Percentiles rank a stretch among this genome's conserved stretches.
Conservation (phyloP, 2,888 invertebrate species). For the Criorhina ranunculi region DNA sequence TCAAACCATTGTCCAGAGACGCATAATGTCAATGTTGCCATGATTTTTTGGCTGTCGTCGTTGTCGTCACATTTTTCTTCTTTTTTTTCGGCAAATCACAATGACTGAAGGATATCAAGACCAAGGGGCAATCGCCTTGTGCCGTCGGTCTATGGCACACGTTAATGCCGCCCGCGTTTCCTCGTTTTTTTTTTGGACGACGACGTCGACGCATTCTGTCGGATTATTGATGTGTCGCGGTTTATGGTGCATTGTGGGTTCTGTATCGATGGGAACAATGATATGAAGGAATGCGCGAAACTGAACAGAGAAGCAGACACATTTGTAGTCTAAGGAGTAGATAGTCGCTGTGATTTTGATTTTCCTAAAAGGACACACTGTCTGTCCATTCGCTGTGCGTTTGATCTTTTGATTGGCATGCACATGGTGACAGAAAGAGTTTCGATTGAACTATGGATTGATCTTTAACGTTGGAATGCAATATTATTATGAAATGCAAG, state of each 20-base stretch:
- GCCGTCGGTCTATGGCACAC: constrained; percentile 64
- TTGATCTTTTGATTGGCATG: constrained; percentile 76
- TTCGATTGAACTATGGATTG: constrained; percentile 24
- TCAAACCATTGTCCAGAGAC: constrained; percentile 71
- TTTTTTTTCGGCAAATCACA: constrained; percentile 64
- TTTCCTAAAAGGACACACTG: constrained; percentile 60
- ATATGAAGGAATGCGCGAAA: constrained; percentile 73
- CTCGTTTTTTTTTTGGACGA: constrained; percentile 16
- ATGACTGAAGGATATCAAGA: constrained; percentile 71
- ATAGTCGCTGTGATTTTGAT: constrained; percentile 45
- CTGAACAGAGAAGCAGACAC: constrained; percentile 24
- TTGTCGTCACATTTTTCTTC: constrained; percentile 28
- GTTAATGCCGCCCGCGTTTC: constrained; percentile 75
- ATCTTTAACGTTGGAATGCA: constrained; percentile 12
- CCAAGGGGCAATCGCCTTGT: constrained; percentile 56
- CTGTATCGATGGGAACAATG: constrained; percentile 72
- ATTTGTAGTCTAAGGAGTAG: constrained; percentile 34
- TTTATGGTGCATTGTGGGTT: constrained; percentile 77
- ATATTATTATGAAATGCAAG: background rate
- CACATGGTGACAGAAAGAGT: constrained; percentile 10
- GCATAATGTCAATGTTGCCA: constrained; percentile 69
- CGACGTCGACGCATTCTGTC: constrained; percentile 16
- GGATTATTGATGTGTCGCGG: constrained; percentile 77
- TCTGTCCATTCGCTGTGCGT: constrained; percentile 37
- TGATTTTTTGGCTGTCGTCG: constrained; percentile 41